A percentile compares a stretch with the other conserved stretches of the same genome.
phyloP scores from a whole-genome alignment of 1,140 invertebrate species.

The Nilaparvata lugens region DNA sequence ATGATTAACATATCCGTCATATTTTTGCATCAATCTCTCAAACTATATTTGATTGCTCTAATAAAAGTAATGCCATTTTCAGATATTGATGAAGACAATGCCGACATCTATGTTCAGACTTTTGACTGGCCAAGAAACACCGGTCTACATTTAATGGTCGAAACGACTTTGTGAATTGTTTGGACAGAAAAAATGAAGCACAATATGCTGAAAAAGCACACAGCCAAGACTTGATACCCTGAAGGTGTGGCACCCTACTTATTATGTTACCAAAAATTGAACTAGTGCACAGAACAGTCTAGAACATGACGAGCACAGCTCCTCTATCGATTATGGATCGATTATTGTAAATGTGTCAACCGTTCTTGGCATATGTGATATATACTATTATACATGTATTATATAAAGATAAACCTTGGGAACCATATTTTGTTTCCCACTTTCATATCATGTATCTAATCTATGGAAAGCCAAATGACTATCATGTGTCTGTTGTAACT shows the following conservation, averaged over 20 bases:
- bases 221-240: background rate
- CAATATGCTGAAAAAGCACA: background rate
- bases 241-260: background rate
- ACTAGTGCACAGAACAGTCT: background rate
- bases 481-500: too few species aligned
- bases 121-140: conserved; percentile 97
- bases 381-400: background rate
- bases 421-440: too few species aligned
- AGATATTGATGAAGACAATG: conserved; percentile 99
- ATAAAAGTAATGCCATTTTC: too few species aligned
- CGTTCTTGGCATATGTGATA: background rate
- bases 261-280: background rate
- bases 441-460: too few species aligned
- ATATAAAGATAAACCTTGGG: too few species aligned
- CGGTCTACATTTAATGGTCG: conserved; percentile 86
- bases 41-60: too few species aligned
- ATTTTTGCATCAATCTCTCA: too few species aligned
- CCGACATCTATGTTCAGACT: conserved; percentile 99
- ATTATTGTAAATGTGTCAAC: background rate
- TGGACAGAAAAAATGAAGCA: background rate
- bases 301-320: background rate
- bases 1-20: too few species aligned
- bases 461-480: too few species aligned
- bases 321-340: background rate
- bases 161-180: background rate